phyloP scores from a whole-genome alignment of 2,888 invertebrate genomes.

The Chrysotoxum bicinctum region DNA sequence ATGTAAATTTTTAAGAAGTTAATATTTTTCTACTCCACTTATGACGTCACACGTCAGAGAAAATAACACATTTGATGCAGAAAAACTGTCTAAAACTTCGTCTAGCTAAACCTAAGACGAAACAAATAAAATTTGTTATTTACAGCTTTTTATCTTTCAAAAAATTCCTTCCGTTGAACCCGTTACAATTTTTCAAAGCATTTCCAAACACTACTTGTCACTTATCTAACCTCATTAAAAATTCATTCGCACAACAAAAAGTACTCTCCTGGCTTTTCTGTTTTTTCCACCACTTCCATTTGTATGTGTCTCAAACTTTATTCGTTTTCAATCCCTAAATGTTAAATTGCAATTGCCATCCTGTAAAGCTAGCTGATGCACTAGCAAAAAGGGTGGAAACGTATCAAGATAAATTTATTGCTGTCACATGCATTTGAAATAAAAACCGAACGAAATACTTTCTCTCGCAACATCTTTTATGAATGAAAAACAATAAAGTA shows the following conservation, averaged over 20 bases:
- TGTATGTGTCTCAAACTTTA: constrained; percentile 18
- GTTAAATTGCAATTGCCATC: constrained; percentile 66
- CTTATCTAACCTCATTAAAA: constrained; percentile 29
- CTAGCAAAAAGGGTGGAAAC: constrained; percentile 24
- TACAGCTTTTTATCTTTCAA: not conserved
- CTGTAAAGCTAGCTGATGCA: not conserved
- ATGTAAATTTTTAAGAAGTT: no score
- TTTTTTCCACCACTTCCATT: not conserved
- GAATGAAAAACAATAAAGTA: constrained; percentile 24
- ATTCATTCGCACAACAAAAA: constrained; percentile 18
- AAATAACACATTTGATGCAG: no score
- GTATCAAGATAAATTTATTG: constrained; percentile 56
- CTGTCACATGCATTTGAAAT: constrained; percentile 46
- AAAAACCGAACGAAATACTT: constrained; percentile 13
- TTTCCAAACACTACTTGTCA: constrained; percentile 17
- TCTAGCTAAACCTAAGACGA: not conserved
- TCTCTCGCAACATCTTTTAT: constrained; percentile 19
- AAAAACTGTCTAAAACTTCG: no score
- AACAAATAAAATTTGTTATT: not conserved
- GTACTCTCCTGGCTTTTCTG: not conserved
- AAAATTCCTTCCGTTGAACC: not conserved
- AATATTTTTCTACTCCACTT: no score
- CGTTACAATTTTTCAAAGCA: not conserved
- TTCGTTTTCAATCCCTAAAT: constrained; percentile 33
- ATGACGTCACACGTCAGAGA: no score